Evolutionary conservation across 2,113 vertebrate species (phyloP).

Genomic region (Pampusana beccarii): DNA sequence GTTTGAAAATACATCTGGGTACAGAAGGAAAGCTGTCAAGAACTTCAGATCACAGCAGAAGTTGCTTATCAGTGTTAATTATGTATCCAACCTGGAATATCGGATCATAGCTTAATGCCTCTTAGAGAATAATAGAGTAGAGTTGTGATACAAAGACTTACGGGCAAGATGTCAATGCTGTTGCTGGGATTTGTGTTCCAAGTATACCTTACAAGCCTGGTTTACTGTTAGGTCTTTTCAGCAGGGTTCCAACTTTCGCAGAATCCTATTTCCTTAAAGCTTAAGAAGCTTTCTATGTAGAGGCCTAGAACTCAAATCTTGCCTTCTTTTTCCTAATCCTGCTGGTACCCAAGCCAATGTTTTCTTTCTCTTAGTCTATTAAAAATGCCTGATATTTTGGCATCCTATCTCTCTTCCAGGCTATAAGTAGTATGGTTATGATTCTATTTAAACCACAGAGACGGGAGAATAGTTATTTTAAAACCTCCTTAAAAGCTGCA

Average conservation of each 20-base stretch:
- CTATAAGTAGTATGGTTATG: constrained; percentile 53
- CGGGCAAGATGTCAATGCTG: not conserved
- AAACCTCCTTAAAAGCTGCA: constrained; percentile 33
- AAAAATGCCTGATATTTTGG: constrained; percentile 56
- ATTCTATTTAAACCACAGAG: constrained; percentile 51
- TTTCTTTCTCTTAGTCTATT: constrained; percentile 33
- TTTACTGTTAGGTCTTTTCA: not conserved
- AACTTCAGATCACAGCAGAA: not conserved
- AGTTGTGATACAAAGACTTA: not conserved
- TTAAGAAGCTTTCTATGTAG: not conserved
- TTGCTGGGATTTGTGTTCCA: not conserved
- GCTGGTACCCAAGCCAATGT: not conserved
- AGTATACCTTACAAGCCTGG: not conserved
- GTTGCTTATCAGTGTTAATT: not conserved
- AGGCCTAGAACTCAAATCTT: not conserved
- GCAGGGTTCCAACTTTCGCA: not conserved
- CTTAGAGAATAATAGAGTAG: not conserved
- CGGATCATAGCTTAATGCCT: not conserved
- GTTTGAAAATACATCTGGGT: not conserved
- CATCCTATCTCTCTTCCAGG: constrained; percentile 22
- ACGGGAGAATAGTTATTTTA: constrained; percentile 56
- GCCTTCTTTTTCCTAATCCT: not conserved
- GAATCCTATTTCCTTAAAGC: not conserved
- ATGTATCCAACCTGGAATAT: not conserved
- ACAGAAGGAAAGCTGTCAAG: not conserved